These are phyloP conservation scores for Polypedilum pembai DNA, from an alignment of 1,140 invertebrate species.

Conservation along the genomic window DNA sequence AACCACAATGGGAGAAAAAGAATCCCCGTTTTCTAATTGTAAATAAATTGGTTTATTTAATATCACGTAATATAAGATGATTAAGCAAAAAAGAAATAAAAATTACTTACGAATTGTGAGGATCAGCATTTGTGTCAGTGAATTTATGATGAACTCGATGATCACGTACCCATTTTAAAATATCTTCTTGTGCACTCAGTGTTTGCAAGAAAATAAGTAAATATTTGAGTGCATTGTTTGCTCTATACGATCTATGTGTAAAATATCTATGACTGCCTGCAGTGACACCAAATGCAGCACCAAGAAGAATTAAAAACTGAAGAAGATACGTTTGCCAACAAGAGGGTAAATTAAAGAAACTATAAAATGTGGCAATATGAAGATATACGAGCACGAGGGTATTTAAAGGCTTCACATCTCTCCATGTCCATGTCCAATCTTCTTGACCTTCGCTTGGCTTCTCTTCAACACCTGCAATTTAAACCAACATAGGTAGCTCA, in stretches of 20 bases:
- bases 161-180: conserved; percentile 48
- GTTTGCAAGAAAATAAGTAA: not conserved
- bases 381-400: not conserved
- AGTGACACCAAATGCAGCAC: not conserved
- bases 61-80: not conserved
- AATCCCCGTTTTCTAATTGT: conserved; percentile 52
- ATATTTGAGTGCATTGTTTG: not conserved
- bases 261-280: conserved; percentile 22
- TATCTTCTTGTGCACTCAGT: conserved; percentile 13
- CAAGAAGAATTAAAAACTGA: not conserved
- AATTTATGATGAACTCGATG: conserved; percentile 60
- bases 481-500: not conserved
- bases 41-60: not conserved
- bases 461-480: not conserved
- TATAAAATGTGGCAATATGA: not conserved
- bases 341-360: not conserved
- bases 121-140: conserved; percentile 58
- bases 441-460: not conserved
- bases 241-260: conserved; percentile 4
- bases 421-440: conserved; percentile 1
- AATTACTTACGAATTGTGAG: conserved; percentile 49
- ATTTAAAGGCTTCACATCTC: not conserved
- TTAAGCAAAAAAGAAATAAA: not conserved
- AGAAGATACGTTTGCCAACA: not conserved
- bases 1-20: conserved; percentile 61